Conservation (phyloP, 2,113 vertebrate species). For the Ptilorrhoa leucosticta region DNA sequence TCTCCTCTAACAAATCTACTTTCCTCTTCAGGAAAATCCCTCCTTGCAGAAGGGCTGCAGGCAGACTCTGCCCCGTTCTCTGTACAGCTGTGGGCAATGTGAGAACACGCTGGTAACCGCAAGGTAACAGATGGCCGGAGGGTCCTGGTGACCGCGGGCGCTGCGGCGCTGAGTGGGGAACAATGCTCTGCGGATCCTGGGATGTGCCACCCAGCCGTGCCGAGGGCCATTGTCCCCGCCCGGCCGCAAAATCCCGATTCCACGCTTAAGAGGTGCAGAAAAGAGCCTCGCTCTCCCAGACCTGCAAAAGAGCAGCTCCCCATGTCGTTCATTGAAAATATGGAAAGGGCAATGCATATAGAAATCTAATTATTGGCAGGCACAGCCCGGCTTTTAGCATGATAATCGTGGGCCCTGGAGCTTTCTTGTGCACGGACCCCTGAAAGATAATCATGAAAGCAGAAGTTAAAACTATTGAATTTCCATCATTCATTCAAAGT, state of each 20-base stretch:
- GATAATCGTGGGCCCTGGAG: neutral
- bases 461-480: neutral
- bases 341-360: conserved; percentile 19
- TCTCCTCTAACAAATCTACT: neutral
- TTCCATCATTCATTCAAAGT: neutral
- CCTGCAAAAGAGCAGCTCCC: conserved; percentile 8
- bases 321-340: neutral
- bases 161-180: neutral
- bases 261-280: neutral
- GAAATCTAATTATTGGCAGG: conserved; percentile 19
- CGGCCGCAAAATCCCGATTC: neutral
- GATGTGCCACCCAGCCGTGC: conserved; percentile 2
- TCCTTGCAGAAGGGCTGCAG: neutral
- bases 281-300: neutral
- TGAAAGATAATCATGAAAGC: neutral
- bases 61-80: neutral
- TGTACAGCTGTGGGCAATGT: neutral
- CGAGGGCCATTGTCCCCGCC: neutral
- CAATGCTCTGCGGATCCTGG: neutral
- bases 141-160: neutral
- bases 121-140: conserved; percentile 13
- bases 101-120: neutral
- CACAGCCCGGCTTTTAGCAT: neutral
- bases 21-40: neutral
- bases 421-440: neutral